Percentiles rank a stretch among this genome's conserved stretches.
Conservation (phyloP, 2,113 vertebrate species). For the Rutilus rutilus region DNA sequence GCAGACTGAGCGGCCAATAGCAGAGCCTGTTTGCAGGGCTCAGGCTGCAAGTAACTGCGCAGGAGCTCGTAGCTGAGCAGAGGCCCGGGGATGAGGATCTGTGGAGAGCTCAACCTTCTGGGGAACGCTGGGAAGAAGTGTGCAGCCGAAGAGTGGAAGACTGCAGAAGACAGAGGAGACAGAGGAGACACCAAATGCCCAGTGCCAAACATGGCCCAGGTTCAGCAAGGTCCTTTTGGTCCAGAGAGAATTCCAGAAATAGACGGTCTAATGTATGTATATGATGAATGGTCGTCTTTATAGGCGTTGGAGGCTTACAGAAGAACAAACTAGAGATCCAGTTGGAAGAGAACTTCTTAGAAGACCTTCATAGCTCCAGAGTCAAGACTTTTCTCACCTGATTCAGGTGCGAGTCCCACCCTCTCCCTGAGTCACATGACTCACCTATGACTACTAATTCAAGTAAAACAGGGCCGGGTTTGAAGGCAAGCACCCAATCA, state of each 20-base stretch:
- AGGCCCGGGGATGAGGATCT: constrained; percentile 76
- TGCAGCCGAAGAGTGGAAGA: constrained; percentile 73
- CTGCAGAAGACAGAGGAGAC: constrained; percentile 71
- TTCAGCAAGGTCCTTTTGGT: not conserved
- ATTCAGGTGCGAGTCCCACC: constrained; percentile 58
- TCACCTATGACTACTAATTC: constrained; percentile 47
- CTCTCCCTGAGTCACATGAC: constrained; percentile 70
- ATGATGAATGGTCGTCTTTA: not conserved
- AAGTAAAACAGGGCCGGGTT: constrained; percentile 59
- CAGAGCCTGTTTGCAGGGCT: constrained; percentile 79
- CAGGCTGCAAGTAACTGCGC: constrained; percentile 77
- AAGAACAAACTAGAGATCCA: constrained; percentile 4
- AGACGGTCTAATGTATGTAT: not conserved
- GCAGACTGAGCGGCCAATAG: constrained; percentile 72
- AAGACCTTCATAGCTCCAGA: constrained; percentile 26
- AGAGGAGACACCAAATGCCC: constrained; percentile 75
- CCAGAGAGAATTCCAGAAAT: not conserved
- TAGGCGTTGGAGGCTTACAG: not conserved
- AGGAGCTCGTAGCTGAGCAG: constrained; percentile 80
- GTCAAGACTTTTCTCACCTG: constrained; percentile 61
- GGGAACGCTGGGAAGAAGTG: constrained; percentile 78
- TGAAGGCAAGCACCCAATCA: constrained; percentile 58
- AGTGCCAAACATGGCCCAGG: constrained; percentile 77
- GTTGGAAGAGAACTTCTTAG: not conserved
- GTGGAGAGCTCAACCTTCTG: constrained; percentile 69